Percentiles rank a stretch among this genome's conserved stretches.
These are phyloP conservation scores for Lucilia cuprina DNA, from an alignment of 1,140 invertebrate genomes.

Conservation along the genomic window DNA sequence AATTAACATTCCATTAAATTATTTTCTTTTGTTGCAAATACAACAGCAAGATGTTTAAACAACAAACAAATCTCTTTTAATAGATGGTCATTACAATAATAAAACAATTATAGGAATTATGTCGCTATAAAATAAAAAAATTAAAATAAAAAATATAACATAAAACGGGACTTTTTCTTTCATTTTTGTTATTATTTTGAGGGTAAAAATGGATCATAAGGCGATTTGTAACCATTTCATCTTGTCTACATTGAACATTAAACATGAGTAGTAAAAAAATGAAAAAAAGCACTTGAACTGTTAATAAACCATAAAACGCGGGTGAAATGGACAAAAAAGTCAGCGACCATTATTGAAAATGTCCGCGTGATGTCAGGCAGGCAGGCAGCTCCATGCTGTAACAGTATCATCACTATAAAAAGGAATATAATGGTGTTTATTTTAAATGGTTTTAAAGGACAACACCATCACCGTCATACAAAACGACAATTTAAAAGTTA, in stretches of 20 bases:
- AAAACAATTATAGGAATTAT: conserved; percentile 33
- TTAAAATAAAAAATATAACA: not conserved
- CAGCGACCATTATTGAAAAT: not conserved
- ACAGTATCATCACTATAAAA: not conserved
- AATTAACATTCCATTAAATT: no score
- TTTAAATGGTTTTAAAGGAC: no score
- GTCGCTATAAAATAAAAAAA: conserved; percentile 27
- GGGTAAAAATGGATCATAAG: conserved; percentile 18
- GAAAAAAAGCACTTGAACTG: not conserved
- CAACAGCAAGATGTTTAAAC: not conserved
- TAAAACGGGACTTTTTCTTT: not conserved
- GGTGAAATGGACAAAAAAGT: not conserved
- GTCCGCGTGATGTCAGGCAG: not conserved
- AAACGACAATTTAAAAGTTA: conserved; percentile 21
- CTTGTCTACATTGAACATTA: not conserved
- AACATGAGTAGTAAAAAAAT: not conserved
- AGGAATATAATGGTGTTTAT: not conserved
- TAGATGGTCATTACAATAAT: conserved; percentile 31
- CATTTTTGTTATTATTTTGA: not conserved
- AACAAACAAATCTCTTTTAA: conserved; percentile 30
- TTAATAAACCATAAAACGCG: conserved; percentile 33
- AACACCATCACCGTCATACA: not conserved
- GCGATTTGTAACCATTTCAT: conserved; percentile 31
- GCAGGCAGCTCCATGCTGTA: not conserved
- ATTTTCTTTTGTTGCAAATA: no score